Evolutionary conservation across 2,113 vertebrate genomes (phyloP).

Genomic region (Rhinichthys klamathensis): DNA sequence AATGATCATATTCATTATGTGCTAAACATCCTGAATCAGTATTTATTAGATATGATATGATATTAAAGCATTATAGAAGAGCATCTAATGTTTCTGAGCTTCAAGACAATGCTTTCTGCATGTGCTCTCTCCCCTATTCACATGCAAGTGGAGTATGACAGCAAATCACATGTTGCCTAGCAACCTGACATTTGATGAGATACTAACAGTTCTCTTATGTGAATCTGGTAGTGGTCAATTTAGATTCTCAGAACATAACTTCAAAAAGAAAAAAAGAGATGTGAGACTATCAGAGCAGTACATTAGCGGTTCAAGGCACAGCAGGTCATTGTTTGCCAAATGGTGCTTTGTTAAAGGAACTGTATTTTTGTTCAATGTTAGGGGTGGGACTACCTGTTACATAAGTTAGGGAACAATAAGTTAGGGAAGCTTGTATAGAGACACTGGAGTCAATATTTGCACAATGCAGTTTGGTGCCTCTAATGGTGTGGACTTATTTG

Average conservation of each 20-base stretch:
- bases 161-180: constrained; percentile 46
- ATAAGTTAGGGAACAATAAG: background rate
- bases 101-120: background rate
- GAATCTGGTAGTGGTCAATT: constrained; percentile 39
- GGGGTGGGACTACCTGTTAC: background rate
- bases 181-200: constrained; percentile 51
- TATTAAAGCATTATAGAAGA: background rate
- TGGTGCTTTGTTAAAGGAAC: background rate
- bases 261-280: constrained; percentile 14
- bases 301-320: background rate
- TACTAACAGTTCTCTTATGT: constrained; percentile 16
- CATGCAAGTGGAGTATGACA: constrained; percentile 26
- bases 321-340: background rate
- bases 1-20: background rate
- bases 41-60: background rate
- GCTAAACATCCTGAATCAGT: background rate
- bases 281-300: background rate
- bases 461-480: background rate
- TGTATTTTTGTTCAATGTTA: background rate
- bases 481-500: background rate
- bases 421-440: background rate
- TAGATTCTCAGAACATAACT: background rate
- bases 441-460: background rate
- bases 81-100: background rate
- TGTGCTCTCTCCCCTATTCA: background rate